Conservation (phyloP, 2,888 invertebrate genomes). For the Chymomyza amoena region DNA sequence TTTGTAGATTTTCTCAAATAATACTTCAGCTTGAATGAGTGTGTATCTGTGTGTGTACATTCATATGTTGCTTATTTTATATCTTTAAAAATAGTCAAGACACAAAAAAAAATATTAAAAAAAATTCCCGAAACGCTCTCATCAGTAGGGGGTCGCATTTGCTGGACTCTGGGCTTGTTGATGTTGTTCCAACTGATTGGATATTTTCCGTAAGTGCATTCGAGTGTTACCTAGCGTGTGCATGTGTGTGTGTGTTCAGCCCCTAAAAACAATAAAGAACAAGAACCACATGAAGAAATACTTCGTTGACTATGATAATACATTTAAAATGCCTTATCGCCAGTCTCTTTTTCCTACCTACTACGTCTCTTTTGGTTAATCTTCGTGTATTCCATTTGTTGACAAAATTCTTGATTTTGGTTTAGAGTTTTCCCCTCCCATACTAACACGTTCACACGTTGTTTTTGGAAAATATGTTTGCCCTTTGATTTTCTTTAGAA, state of each 20-base stretch:
- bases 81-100: not conserved
- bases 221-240: slow-evolving; percentile 44
- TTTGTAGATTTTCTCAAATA: slow-evolving; percentile 58
- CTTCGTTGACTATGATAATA: slow-evolving; percentile 70
- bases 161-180: slow-evolving; percentile 36
- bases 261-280: slow-evolving; percentile 24
- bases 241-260: slow-evolving; percentile 32
- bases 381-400: slow-evolving; percentile 44
- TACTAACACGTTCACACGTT: slow-evolving; percentile 23
- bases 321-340: slow-evolving; percentile 41
- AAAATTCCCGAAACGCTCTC: slow-evolving; percentile 38
- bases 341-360: slow-evolving; percentile 24
- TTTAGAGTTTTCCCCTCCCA: slow-evolving; percentile 5
- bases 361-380: slow-evolving; percentile 35
- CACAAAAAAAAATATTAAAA: not conserved
- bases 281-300: slow-evolving; percentile 1
- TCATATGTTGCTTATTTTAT: slow-evolving; percentile 14
- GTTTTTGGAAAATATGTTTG: slow-evolving; percentile 18
- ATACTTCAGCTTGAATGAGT: slow-evolving; percentile 29
- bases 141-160: slow-evolving; percentile 60
- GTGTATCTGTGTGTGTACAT: slow-evolving; percentile 13
- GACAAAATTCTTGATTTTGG: slow-evolving; percentile 20
- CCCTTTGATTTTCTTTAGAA: slow-evolving; percentile 22
- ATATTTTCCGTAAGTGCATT: slow-evolving; percentile 62
- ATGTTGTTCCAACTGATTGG: slow-evolving; percentile 47